Evolutionary conservation across 1,140 invertebrate species (phyloP).

Genomic region (Platyscapa corneri): DNA sequence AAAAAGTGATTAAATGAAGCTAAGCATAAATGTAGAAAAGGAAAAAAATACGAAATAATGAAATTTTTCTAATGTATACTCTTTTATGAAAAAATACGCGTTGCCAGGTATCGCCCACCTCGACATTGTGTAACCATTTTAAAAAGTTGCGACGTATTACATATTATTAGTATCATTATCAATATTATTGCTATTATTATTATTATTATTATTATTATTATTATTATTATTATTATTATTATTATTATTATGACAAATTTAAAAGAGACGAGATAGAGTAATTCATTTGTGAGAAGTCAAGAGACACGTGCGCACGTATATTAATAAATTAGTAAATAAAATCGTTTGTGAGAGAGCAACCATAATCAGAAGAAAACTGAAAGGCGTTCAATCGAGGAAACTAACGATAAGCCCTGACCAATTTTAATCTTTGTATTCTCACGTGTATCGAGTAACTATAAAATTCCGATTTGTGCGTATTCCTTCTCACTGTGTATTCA

Average conservation of each 20-base stretch:
- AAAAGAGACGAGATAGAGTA: slow-evolving; percentile 19
- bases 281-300: slow-evolving; percentile 23
- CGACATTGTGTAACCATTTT: slow-evolving; percentile 48
- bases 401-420: neutral
- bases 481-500: slow-evolving; percentile 38
- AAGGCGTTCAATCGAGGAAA: slow-evolving; percentile 18
- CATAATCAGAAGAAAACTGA: slow-evolving; percentile 30
- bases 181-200: neutral
- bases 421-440: slow-evolving; percentile 7
- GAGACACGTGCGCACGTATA: slow-evolving; percentile 33
- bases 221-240: slow-evolving; percentile 36
- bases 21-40: slow-evolving; percentile 42
- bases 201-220: slow-evolving; percentile 29
- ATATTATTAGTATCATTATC: slow-evolving; percentile 34
- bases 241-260: slow-evolving; percentile 13
- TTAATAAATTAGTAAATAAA: slow-evolving; percentile 12
- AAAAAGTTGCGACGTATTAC: slow-evolving; percentile 38
- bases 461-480: slow-evolving; percentile 27
- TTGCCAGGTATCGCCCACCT: slow-evolving; percentile 49
- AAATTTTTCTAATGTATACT: slow-evolving; percentile 52
- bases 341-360: neutral
- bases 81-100: slow-evolving; percentile 45
- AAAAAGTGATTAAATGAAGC: slow-evolving; percentile 30
- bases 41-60: slow-evolving; percentile 44
- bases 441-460: slow-evolving; percentile 34